Base-by-base conservation (phyloP, 2,888 invertebrate genomes). In the Synergus japonicus region DNA sequence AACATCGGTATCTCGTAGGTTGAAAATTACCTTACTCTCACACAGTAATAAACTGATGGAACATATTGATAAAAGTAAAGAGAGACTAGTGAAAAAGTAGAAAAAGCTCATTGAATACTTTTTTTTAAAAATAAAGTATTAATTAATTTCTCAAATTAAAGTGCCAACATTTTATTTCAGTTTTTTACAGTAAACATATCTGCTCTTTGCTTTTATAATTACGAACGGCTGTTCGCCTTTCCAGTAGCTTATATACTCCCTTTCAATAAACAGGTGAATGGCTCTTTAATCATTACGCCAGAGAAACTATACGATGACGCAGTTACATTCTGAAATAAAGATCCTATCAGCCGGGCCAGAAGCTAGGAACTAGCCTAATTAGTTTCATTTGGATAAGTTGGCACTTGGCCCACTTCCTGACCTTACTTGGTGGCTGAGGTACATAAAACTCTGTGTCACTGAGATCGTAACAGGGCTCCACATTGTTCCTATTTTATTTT, bases 331-430 rank as follows among this genome's bases (percentile, higher is more conserved):
- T 15, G 5, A 63, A 46, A 76, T 64, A 44, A 76, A 64, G 76
- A 63, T 63, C 15, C 43, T 46, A 22, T 63, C 46, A 64, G 29
- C 15, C 44, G 37, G 4, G 49, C 49, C 22, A n/a, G 67, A 67
- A 44, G 15, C 67, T 44, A 54, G 82, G 78, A 80, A 77, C 80
- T 79, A 82, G 83, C 76, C 86, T 85, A 88, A 88, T 89, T 88
- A 87, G 84, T 85, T 86, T 87, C 87, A 85, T 86, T 87, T 82
- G 82, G 85, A 82, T 85, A 85, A 86, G 85, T 87, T 84, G 89
- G 77, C 84, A 86, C 89, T 88, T 88, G 88, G 83, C 86, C 88
- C 83, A 86, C 82, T 89, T 86, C 64, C 73, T 12, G 65, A n/a
- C 44, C 29, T 46, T 18, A 69, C 78, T 65, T 77, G 76, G 43